Evolutionary conservation across 2,888 invertebrate genomes (phyloP).

Genomic region (Barypeithes pellucidus): DNA sequence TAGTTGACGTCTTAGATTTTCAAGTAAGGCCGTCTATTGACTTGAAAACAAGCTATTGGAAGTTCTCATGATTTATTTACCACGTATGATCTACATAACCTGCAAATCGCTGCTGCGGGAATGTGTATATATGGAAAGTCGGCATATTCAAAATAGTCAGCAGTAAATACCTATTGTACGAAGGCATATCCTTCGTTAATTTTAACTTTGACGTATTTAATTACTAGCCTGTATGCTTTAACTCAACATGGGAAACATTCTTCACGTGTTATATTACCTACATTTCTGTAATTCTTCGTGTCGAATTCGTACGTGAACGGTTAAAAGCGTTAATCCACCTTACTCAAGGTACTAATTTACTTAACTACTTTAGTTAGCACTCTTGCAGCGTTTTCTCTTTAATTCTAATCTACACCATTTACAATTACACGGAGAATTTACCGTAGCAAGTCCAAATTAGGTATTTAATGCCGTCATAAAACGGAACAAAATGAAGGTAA

Average conservation of each 20-base stretch:
- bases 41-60: too few species aligned
- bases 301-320: conserved; percentile 3
- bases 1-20: too few species aligned
- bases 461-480: neutral
- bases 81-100: too few species aligned
- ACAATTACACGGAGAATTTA: neutral
- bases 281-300: conserved; percentile 5
- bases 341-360: conserved; percentile 10
- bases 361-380: conserved; percentile 4
- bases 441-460: conserved; percentile 1
- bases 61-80: too few species aligned
- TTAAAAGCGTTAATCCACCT: conserved; percentile 8
- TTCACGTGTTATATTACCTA: neutral
- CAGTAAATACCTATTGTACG: too few species aligned
- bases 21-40: too few species aligned
- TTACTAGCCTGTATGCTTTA: neutral
- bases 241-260: neutral
- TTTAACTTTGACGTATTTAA: too few species aligned
- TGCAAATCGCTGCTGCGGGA: too few species aligned
- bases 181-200: too few species aligned
- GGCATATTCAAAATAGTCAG: too few species aligned
- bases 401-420: conserved; percentile 3
- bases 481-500: neutral
- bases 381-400: conserved; percentile 1
- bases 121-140: too few species aligned